Evolutionary conservation across 2,797 vertebrate genomes (phyloP), one percentile per base, ranked within the genome.

Genomic region (Tangara arthus): DNA sequence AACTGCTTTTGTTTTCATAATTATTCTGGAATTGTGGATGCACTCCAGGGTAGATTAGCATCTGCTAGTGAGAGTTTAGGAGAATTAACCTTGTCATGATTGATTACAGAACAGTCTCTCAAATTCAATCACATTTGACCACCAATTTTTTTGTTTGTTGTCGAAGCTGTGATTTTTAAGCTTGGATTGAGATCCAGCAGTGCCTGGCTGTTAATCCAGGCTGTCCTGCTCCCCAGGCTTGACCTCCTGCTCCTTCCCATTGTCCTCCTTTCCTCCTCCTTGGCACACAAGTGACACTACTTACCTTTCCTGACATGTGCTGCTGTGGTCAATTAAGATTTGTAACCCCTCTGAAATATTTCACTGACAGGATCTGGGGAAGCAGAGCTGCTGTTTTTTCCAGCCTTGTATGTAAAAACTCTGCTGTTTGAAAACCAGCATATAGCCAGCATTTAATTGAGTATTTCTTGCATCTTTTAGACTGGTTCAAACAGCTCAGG

Each of bases 181-280:
- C 35, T 46, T 72, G 85, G 77, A 6, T 39, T 59, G 66, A 83
- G 80, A 86, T 7, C n/a, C 63, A 84, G 82, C 44, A 82, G 73
- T 27, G 82, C 57, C 44, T 83, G 69, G 7, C 15, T 93, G 87
- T 79, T 95, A 93, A 95, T 93, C 85, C 90, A 72, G 73, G 28
- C 73, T 90, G 63, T 88, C 80, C 70, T 47, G 80, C 35, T 88
- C 70, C 70, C 77, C 28, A 27, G 46, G 28, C 55, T 91, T 94
- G 82, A 94, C 94, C 91, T 95, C 44, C 81, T 94, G 82, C 57
- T 90, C 88, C 41, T 82, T 94, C 35, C 65, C 75, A 59, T 86
- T 93, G 87, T 94, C 32, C 50, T 76, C 11, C 26, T 91, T 90
- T 72, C 84, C 61, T 82, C 42, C 55, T 90, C 44, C 44, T 83